These are phyloP conservation scores for Drosophila micromelanica DNA, from an alignment of 1,140 invertebrate genomes.

Conservation along the genomic window DNA sequence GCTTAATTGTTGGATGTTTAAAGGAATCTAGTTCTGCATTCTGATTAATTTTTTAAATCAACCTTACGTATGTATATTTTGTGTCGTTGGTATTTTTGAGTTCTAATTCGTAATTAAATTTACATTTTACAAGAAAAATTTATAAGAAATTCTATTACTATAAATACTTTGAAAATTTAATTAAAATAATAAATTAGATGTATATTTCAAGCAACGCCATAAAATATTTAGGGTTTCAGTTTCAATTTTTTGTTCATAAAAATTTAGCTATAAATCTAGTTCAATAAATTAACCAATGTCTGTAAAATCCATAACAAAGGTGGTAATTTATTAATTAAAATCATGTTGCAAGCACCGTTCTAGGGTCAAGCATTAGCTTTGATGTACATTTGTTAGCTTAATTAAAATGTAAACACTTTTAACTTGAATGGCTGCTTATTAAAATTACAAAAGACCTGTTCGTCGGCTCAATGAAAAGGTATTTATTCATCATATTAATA, in stretches of 20 bases:
- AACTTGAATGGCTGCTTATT: conserved; percentile 73
- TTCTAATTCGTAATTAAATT: too few relatives aligned
- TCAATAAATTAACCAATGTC: conserved; percentile 25
- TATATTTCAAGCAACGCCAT: too few relatives aligned
- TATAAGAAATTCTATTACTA: too few relatives aligned
- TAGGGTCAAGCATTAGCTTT: conserved; percentile 50
- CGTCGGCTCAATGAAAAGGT: conserved; percentile 55
- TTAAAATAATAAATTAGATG: too few relatives aligned
- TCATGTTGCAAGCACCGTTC: conserved; percentile 27
- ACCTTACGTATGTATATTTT: too few relatives aligned
- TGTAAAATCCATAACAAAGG: conserved; percentile 37
- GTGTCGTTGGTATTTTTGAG: too few relatives aligned
- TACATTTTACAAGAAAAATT: too few relatives aligned
- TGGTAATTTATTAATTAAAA: conserved; percentile 76
- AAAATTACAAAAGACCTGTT: conserved; percentile 50
- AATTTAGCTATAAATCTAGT: neutral
- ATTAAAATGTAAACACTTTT: conserved; percentile 76
- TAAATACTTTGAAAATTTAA: too few relatives aligned
- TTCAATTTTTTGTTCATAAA: too few relatives aligned
- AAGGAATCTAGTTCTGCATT: neutral
- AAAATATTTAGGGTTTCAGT: too few relatives aligned
- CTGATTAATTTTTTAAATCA: too few relatives aligned
- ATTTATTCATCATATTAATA: conserved; percentile 70
- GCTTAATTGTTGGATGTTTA: neutral
- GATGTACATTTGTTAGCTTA: conserved; percentile 74